phyloP scores from a whole-genome alignment of 2,113 vertebrate species.

The Eptesicus fuscus region DNA sequence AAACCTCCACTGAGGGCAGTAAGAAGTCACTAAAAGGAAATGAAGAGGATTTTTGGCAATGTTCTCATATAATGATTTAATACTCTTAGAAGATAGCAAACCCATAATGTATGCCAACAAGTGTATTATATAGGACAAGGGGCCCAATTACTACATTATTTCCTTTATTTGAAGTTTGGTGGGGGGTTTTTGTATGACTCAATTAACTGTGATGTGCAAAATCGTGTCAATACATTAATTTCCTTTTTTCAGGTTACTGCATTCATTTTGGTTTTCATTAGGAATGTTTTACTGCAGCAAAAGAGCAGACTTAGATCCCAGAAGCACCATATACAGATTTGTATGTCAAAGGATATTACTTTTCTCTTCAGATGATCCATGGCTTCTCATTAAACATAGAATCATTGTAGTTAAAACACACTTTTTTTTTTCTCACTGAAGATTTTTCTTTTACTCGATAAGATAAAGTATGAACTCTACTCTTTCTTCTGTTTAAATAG shows the following conservation, averaged over 20 bases:
- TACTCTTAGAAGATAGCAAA: slow-evolving; percentile 85
- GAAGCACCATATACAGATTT: slow-evolving; percentile 58
- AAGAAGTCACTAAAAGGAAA: slow-evolving; percentile 91
- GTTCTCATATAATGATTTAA: slow-evolving; percentile 86
- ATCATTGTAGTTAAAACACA: background rate
- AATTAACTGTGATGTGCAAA: slow-evolving; percentile 80
- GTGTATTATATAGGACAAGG: slow-evolving; percentile 74
- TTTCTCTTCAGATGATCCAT: slow-evolving; percentile 55
- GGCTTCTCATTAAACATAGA: slow-evolving; percentile 57
- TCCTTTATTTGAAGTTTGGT: slow-evolving; percentile 81
- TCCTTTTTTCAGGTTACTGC: slow-evolving; percentile 55
- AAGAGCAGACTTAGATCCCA: slow-evolving; percentile 61
- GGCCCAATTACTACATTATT: slow-evolving; percentile 79
- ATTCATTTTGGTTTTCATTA: slow-evolving; percentile 73
- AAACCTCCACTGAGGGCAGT: slow-evolving; percentile 88
- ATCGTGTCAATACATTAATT: slow-evolving; percentile 72
- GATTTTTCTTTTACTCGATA: slow-evolving; percentile 7
- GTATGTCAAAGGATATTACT: slow-evolving; percentile 57
- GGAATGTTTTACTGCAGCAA: slow-evolving; percentile 44
- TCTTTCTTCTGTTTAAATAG: slow-evolving; percentile 36
- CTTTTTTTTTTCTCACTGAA: slow-evolving; percentile 7
- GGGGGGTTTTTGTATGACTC: slow-evolving; percentile 66
- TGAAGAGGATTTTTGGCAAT: slow-evolving; percentile 87
- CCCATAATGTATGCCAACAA: slow-evolving; percentile 81
- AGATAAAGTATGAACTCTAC: background rate